Percentiles rank a stretch among this genome's conserved stretches.
Evolutionary conservation across 1,140 invertebrate genomes (phyloP).

Genomic region (Amyelois transitella): DNA sequence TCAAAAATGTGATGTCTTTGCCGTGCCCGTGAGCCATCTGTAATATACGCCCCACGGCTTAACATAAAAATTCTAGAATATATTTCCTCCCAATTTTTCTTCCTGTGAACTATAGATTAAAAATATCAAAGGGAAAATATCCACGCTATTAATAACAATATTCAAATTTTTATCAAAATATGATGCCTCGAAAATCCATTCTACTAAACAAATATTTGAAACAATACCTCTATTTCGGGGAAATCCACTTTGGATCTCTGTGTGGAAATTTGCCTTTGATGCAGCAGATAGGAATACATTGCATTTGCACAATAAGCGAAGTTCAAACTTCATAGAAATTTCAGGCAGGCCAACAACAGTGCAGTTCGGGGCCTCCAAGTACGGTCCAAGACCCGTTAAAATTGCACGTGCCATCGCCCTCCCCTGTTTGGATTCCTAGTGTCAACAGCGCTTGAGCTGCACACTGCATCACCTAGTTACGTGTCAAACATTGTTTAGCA

Average conservation of each 20-base stretch:
- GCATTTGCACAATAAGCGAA: conserved; percentile 4
- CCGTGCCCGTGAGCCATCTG: conserved; percentile 16
- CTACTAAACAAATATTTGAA: neutral
- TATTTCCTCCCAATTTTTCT: neutral
- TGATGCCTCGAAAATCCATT: neutral
- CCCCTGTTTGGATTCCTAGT: conserved; percentile 39
- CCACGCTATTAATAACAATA: neutral
- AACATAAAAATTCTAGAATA: neutral
- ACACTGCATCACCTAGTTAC: conserved; percentile 53
- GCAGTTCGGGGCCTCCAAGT: conserved; percentile 12
- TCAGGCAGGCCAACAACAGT: conserved; percentile 24
- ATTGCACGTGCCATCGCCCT: conserved; percentile 49
- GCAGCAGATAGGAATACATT: neutral
- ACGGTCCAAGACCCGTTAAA: conserved; percentile 42
- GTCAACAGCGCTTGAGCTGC: conserved; percentile 46
- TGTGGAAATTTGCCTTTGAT: neutral
- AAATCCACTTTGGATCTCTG: neutral
- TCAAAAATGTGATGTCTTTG: conserved; percentile 49
- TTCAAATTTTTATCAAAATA: neutral
- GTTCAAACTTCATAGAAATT: conserved; percentile 37
- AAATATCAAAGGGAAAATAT: neutral
- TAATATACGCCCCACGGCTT: conserved; percentile 1
- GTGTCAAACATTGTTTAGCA: conserved; percentile 58
- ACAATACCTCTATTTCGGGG: neutral
- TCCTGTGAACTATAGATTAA: neutral